These are phyloP conservation scores for Musca vetustissima DNA, from an alignment of 1,140 invertebrate genomes.

Conservation along the genomic window DNA sequence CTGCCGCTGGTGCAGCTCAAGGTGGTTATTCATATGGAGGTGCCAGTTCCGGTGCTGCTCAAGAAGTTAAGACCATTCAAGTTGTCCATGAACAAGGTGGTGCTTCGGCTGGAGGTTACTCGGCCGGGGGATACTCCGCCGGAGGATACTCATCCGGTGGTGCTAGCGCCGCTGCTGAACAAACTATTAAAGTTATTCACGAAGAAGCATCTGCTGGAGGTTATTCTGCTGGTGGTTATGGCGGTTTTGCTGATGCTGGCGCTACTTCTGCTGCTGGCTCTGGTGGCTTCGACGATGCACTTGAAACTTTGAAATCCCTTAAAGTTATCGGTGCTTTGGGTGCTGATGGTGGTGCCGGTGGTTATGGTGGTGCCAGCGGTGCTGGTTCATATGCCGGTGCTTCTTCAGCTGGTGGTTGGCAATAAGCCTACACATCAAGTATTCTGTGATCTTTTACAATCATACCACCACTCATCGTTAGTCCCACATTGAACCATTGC, in stretches of 20 bases:
- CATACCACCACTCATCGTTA: neutral
- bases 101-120: constrained; percentile 28
- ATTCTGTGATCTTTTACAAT: neutral
- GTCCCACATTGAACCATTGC: too few species aligned
- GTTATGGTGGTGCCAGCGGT: neutral
- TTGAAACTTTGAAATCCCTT: constrained; percentile 19
- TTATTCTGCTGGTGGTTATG: neutral
- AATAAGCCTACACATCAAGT: neutral
- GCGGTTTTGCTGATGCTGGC: constrained; percentile 22
- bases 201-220: constrained; percentile 32
- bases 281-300: constrained; percentile 14
- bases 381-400: neutral
- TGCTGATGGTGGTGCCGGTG: constrained; percentile 4
- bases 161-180: constrained; percentile 33
- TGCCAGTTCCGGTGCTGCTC: constrained; percentile 27
- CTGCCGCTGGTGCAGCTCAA: constrained; percentile 25
- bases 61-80: constrained; percentile 27
- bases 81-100: constrained; percentile 29
- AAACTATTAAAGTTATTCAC: constrained; percentile 46
- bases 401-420: constrained; percentile 1
- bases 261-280: neutral
- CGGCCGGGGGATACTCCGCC: neutral
- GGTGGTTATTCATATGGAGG: constrained; percentile 23
- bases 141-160: constrained; percentile 4
- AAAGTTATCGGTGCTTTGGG: constrained; percentile 25